Percentiles rank a stretch among this genome's conserved stretches.
Conservation (phyloP, 2,113 vertebrate species). For the Tetraodon nigroviridis region DNA sequence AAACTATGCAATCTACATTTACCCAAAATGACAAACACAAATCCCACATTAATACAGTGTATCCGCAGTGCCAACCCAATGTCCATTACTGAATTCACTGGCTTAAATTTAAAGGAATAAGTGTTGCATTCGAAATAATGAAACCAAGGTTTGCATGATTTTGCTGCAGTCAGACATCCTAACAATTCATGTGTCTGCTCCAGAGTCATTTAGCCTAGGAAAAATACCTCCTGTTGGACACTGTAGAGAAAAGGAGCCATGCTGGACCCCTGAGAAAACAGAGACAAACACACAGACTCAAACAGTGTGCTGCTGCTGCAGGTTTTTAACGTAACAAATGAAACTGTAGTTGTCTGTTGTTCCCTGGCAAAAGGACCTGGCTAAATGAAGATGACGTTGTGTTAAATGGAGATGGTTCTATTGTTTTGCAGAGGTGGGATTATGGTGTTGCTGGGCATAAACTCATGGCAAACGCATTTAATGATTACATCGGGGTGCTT, state of each 20-base stretch:
- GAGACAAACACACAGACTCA: slow-evolving; percentile 1
- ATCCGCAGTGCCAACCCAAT: no score
- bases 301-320: not conserved
- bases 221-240: slow-evolving; percentile 4
- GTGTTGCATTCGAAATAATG: no score
- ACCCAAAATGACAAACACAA: no score
- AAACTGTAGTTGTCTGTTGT: slow-evolving; percentile 1
- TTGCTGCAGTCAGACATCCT: not conserved
- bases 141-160: no score
- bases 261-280: not conserved
- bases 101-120: no score
- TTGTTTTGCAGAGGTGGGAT: slow-evolving; percentile 34
- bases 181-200: slow-evolving; percentile 13
- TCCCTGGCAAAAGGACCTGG: slow-evolving; percentile 9
- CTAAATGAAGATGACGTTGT: slow-evolving; percentile 10
- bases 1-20: no score
- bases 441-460: slow-evolving; percentile 14
- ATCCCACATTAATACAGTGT: not conserved
- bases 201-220: slow-evolving; percentile 16
- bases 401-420: slow-evolving; percentile 23
- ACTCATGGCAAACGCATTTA: not conserved
- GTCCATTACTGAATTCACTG: no score
- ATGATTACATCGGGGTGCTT: not conserved
- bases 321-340: slow-evolving; percentile 14
- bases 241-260: not conserved